Base-by-base conservation (phyloP, 1,140 invertebrate species). In the Drosophila erecta region DNA sequence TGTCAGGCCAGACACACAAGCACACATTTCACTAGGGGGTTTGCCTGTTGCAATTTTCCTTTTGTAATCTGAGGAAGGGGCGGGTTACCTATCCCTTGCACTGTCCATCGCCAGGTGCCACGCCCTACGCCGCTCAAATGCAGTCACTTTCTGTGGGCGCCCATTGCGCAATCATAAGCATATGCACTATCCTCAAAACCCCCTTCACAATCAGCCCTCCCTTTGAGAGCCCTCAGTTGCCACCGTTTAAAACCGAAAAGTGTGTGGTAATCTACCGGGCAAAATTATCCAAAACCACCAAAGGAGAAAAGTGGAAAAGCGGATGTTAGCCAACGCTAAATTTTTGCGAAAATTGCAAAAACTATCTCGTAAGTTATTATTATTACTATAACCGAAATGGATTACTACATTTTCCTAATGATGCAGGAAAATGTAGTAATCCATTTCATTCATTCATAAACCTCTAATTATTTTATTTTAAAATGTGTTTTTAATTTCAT, bases 21-120 rank as follows among this genome's bases (percentile, higher is more conserved):
- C 41, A 38, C 56, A 70, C 78, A 86, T 85, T 85, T 85, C 81
- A 81, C 81, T 77, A 76, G 44, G 47, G 24, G 35, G 35, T 7
- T 7, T 5, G 46, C 20, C 56, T 58, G 35, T 54, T 38, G 40
- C 11, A 30, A 30, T 72, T 67, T 41, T 41, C 30, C 56, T 22
- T 64, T 47, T 57, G 55, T 47, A 49, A 40, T 58, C 46, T 14
- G 15, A 33, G 38, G 35, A 20, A 50, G 49, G 71, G 50, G 59
- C 27, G 38, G 65, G 30, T 40, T 44, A 67, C 65, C 61, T 35
- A 40, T 33, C 30, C 65, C 46, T 51, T 40, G 65, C 56, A 59
- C 14, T 65, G 61, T 30, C 59, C 59, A 61, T 14, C 59, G 24
- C 59, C 37, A 46, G n/a, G 8, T 27, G 41, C 30, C 59, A 72